A percentile compares a stretch with the other conserved stretches of the same genome.
These are phyloP conservation scores for Rhadinocentrus ornatus DNA, from an alignment of 2,797 vertebrate genomes.

Conservation along the genomic window DNA sequence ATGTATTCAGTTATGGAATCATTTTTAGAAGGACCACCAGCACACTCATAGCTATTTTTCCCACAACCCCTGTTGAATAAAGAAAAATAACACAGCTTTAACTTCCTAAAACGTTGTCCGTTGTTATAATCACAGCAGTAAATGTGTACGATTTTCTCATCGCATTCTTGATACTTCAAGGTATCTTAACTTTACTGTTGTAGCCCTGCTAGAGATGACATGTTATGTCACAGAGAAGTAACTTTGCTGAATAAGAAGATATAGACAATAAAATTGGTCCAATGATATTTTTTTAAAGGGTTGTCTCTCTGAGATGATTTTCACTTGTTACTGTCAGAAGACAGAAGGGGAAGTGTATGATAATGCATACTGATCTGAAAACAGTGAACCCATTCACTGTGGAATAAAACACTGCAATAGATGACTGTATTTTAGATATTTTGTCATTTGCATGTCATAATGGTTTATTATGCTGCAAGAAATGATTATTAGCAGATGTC, in stretches of 20 bases:
- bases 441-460: constrained; percentile 15
- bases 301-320: constrained; percentile 20
- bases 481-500: constrained; percentile 30
- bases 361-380: constrained; percentile 12
- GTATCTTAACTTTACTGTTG: background rate
- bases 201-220: background rate
- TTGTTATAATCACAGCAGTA: background rate
- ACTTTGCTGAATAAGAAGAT: constrained; percentile 27
- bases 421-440: constrained; percentile 24
- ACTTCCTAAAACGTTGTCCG: background rate
- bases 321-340: constrained; percentile 10
- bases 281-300: constrained; percentile 25
- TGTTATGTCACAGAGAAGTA: constrained; percentile 13
- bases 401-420: constrained; percentile 28
- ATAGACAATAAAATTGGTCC: constrained; percentile 20
- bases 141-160: background rate
- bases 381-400: constrained; percentile 8
- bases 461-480: constrained; percentile 27
- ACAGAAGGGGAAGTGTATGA: background rate
- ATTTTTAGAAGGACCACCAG: background rate
- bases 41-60: background rate
- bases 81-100: background rate
- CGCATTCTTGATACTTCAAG: background rate
- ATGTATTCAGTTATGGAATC: background rate
- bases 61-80: background rate